Evolutionary conservation across 53 echinoderm and acorn worm species (phyloP).

Genomic region (Apostichopus leukothele): DNA sequence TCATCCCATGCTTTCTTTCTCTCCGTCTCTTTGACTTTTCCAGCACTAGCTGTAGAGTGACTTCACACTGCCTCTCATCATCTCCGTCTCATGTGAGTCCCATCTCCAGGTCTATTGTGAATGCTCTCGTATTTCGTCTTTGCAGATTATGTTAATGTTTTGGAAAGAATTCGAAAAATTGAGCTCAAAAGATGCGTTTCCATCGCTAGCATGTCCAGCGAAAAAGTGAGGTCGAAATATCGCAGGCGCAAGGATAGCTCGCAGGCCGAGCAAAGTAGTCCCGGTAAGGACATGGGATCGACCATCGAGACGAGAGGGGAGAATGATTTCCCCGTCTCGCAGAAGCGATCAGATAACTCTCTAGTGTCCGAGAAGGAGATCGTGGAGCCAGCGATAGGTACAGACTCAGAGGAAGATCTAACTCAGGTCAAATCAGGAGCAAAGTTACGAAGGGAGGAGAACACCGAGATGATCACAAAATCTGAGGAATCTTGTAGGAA

Average conservation of each 20-base stretch:
- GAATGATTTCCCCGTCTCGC: not conserved
- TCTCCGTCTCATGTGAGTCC: constrained; percentile 21
- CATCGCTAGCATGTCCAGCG: constrained; percentile 85
- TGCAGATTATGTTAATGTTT: constrained; percentile 49
- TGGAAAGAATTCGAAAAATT: constrained; percentile 66
- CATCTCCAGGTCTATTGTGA: constrained; percentile 8
- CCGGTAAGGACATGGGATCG: not conserved
- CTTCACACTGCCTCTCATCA: not conserved
- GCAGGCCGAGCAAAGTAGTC: not conserved
- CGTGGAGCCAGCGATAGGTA: not conserved
- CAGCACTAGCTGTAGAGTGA: constrained; percentile 1
- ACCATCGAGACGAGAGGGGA: not conserved
- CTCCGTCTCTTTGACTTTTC: not conserved
- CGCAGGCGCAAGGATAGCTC: constrained; percentile 15
- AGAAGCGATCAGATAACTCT: not conserved
- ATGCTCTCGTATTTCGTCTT: constrained; percentile 9
- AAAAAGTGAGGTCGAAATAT: constrained; percentile 49
- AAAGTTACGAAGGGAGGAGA: not conserved
- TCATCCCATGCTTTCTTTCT: constrained; percentile 1
- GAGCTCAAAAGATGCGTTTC: constrained; percentile 73
- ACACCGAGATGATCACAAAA: too few relatives aligned
- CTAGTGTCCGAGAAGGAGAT: not conserved
- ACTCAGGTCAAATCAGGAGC: not conserved
- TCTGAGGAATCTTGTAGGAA: too few relatives aligned
- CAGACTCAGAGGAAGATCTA: not conserved